A percentile compares a stretch with the other conserved stretches of the same genome.
phyloP scores from a whole-genome alignment of 2,888 invertebrate genomes.

The Zootermopsis nevadensis region DNA sequence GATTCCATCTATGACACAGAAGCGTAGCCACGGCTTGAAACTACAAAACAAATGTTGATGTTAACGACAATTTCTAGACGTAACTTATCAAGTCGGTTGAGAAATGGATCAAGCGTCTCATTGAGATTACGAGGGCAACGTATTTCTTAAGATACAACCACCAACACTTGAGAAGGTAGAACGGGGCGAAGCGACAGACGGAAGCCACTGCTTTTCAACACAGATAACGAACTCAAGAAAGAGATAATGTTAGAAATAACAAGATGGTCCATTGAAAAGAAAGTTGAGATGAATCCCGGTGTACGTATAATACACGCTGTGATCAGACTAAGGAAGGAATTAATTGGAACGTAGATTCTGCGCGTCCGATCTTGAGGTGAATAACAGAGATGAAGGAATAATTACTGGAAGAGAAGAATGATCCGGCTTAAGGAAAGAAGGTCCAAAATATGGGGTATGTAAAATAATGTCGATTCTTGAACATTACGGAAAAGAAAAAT shows the following conservation, averaged over 20 bases:
- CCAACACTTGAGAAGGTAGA: background rate
- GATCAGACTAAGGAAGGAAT: slow-evolving; percentile 12
- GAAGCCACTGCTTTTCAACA: slow-evolving; percentile 1
- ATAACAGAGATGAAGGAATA: background rate
- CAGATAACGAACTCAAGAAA: background rate
- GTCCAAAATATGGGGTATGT: background rate
- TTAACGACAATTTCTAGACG: too few relatives aligned
- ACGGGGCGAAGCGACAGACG: background rate
- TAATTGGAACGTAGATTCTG: slow-evolving; percentile 7
- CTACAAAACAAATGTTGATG: too few relatives aligned
- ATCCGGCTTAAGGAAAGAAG: background rate
- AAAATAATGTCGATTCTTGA: background rate
- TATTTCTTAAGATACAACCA: slow-evolving; percentile 32
- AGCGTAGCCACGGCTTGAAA: too few relatives aligned
- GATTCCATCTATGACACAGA: too few relatives aligned
- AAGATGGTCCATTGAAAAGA: slow-evolving; percentile 25
- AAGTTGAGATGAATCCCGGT: background rate
- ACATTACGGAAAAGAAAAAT: too few relatives aligned
- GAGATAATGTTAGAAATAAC: slow-evolving; percentile 1
- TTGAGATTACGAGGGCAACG: slow-evolving; percentile 22
- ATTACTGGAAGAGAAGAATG: background rate
- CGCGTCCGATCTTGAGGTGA: slow-evolving; percentile 16
- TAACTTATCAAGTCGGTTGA: too few relatives aligned
- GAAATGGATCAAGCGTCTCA: background rate
- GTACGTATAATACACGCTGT: too few relatives aligned